These are phyloP conservation scores for Herpetotheres cachinnans DNA, from an alignment of 2,113 vertebrate species.

Conservation along the genomic window DNA sequence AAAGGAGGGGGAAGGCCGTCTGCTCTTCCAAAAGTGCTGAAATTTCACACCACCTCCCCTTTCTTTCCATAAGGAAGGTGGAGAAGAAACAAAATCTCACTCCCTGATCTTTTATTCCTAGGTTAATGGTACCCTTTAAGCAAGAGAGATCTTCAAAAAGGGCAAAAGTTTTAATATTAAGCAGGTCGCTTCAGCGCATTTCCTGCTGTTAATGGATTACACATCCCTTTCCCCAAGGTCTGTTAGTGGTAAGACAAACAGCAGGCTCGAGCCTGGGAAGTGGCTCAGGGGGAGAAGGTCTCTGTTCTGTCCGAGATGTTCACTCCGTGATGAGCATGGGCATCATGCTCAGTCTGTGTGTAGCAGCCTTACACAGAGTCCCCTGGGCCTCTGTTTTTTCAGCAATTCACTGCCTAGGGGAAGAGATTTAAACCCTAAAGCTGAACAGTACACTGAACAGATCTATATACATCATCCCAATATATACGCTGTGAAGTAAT, in stretches of 20 bases:
- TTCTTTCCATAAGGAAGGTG: not conserved
- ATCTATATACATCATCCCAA: not conserved
- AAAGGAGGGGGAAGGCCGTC: not conserved
- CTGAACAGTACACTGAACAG: not conserved
- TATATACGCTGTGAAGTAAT: not conserved
- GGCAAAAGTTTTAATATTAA: not conserved
- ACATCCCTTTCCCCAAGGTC: not conserved
- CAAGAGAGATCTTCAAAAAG: not conserved
- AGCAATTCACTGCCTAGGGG: not conserved
- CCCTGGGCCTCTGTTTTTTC: not conserved
- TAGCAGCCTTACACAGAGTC: not conserved
- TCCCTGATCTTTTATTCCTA: not conserved
- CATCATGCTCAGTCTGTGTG: not conserved
- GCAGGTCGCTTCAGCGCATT: not conserved
- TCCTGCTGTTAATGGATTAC: slow-evolving; percentile 25
- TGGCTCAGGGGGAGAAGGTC: not conserved
- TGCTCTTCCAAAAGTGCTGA: slow-evolving; percentile 6
- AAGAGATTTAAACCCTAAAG: not conserved
- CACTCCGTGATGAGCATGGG: not conserved
- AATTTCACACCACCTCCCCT: not conserved
- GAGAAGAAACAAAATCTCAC: not conserved
- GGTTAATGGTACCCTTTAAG: slow-evolving; percentile 1
- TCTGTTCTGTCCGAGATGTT: not conserved
- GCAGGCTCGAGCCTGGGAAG: not conserved
- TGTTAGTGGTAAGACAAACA: not conserved